Percentiles rank a stretch among this genome's conserved stretches.
These are phyloP conservation scores for Sphenopsis melanotis DNA, from an alignment of 2,797 vertebrate species.

Conservation along the genomic window DNA sequence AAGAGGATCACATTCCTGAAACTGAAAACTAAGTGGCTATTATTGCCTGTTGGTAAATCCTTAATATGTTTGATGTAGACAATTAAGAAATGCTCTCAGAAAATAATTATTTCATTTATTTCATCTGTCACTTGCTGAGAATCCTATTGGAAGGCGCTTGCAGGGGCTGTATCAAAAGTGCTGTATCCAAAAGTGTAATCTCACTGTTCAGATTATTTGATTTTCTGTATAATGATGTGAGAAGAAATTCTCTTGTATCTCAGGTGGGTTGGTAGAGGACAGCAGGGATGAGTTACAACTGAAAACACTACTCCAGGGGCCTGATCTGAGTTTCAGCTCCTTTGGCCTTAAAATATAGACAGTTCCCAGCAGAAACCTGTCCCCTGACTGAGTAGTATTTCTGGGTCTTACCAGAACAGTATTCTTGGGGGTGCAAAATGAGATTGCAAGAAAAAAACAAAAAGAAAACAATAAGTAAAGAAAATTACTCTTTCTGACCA, in stretches of 20 bases:
- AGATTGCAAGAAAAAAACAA: not conserved
- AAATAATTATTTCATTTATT: not conserved
- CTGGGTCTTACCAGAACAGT: not conserved
- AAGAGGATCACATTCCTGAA: not conserved
- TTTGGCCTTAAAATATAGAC: not conserved
- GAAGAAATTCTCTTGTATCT: not conserved
- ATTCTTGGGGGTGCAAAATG: not conserved
- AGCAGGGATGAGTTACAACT: not conserved
- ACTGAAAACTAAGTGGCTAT: not conserved
- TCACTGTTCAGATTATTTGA: not conserved
- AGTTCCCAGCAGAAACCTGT: not conserved
- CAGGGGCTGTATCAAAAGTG: not conserved
- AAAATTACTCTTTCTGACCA: not conserved
- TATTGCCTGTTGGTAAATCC: not conserved
- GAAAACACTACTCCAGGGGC: not conserved
- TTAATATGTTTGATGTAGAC: not conserved
- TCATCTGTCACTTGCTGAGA: not conserved
- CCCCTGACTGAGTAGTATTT: not conserved
- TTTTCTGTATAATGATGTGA: not conserved
- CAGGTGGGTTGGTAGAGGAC: not conserved
- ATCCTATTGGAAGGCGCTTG: not conserved
- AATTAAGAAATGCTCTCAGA: not conserved
- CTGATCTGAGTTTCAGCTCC: not conserved
- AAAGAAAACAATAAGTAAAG: not conserved
- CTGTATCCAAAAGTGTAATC: not conserved